Conservation (phyloP, 2,797 vertebrate species). For the Cryptoprocta ferox region DNA sequence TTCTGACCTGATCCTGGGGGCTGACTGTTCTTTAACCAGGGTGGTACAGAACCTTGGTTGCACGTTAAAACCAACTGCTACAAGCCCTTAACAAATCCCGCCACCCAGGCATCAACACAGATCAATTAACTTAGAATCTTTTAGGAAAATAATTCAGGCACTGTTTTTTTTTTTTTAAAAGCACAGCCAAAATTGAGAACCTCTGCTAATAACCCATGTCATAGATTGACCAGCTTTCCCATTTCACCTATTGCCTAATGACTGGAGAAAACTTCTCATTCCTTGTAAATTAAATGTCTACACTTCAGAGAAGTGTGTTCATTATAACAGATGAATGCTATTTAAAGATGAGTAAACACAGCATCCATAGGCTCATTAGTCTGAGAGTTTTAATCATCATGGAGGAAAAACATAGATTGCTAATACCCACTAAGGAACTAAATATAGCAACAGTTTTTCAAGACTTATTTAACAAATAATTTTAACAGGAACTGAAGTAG, state of each 20-base stretch:
- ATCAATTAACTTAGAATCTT: background rate
- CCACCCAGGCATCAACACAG: background rate
- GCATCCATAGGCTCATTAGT: background rate
- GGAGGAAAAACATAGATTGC: constrained; percentile 10
- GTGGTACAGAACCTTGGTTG: background rate
- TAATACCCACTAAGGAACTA: background rate
- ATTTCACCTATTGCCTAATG: background rate
- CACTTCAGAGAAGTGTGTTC: background rate
- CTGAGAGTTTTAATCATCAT: background rate
- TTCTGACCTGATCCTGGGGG: background rate
- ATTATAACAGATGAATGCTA: background rate
- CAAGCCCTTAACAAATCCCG: background rate
- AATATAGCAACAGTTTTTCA: constrained; percentile 41
- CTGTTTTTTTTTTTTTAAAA: background rate
- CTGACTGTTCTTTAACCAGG: background rate
- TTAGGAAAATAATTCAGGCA: background rate
- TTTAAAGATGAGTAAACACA: background rate
- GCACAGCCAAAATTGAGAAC: background rate
- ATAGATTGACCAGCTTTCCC: background rate
- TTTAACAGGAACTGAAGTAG: background rate
- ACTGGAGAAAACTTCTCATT: background rate
- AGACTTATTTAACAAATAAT: constrained; percentile 42
- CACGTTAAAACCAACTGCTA: background rate
- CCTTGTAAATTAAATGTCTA: background rate
- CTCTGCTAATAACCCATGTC: background rate